Evolutionary conservation across 2,888 invertebrate genomes (phyloP).

Genomic region (Callimorpha dominula): DNA sequence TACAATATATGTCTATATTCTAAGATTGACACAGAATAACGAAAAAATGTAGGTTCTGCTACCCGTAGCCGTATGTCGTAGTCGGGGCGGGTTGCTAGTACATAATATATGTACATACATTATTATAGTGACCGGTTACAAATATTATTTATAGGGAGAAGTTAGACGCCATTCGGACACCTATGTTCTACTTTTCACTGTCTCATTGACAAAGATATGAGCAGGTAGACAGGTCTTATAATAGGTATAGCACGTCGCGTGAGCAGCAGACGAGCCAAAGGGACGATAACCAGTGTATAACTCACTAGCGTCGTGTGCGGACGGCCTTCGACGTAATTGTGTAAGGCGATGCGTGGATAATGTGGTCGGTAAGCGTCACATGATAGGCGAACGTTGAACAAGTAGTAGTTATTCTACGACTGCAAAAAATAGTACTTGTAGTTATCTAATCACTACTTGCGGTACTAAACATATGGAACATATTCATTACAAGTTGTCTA

Average conservation of each 20-base stretch:
- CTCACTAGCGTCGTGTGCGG: constrained; percentile 15
- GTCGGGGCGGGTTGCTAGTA: too few species aligned
- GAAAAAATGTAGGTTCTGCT: too few species aligned
- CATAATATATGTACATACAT: too few species aligned
- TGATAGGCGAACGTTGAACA: constrained; percentile 9
- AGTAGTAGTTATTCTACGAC: background rate
- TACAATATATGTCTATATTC: too few species aligned
- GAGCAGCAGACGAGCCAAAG: constrained; percentile 6
- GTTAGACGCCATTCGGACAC: background rate
- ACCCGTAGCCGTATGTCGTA: too few species aligned
- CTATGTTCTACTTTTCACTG: background rate
- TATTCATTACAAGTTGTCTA: background rate
- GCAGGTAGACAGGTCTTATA: constrained; percentile 11
- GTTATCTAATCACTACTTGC: background rate
- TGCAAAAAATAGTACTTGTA: background rate
- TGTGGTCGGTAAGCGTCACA: constrained; percentile 14
- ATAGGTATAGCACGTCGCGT: background rate
- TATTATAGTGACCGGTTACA: too few species aligned
- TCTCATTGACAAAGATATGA: background rate
- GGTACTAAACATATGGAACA: background rate
- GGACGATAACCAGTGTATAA: constrained; percentile 7
- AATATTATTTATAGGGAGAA: background rate
- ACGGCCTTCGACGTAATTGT: constrained; percentile 37
- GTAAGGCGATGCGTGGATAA: constrained; percentile 27
- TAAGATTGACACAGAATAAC: too few species aligned